Base-by-base conservation (phyloP, 2,888 invertebrate species). In the Eupithecia subumbrata region DNA sequence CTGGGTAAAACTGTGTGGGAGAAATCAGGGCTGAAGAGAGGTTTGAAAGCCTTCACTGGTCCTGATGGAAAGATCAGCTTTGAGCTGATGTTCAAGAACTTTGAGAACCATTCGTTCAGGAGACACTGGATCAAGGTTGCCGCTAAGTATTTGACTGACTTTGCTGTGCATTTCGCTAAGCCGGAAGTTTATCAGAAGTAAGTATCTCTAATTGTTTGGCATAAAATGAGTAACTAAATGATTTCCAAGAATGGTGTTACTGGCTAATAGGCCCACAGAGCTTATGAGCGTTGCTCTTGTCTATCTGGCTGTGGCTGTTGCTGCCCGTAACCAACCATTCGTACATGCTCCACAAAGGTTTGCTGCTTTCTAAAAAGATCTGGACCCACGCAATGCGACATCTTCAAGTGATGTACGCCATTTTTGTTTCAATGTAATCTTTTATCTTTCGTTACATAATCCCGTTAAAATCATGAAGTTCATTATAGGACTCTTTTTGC, bases 101-200 rank as follows among this genome's bases (percentile, higher is more conserved):
- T 98, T 81, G 97, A 98, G 86, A 97, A 98, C 87, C 97, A 97
- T 75, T 96, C 96, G 69, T 97, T 97, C 84, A 96, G 98, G 79
- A 96, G 97, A 70, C 96, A 97, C 80, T 98, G 98, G 98, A 97
- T 98, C 80, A 96, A 96, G 83, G 96, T 96, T 8, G 95, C 97
- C 12, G 97, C 97, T 1, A 96, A 96, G 79, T 97, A 97, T 85
- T 91, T 98, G 79, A 97, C 97, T 0, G 96, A 97, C 74, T 96
- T 97, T 95, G 95, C 97, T 45, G 96, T 97, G 30, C 96, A 97
- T 81, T 87, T 97, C 30, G 96, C 97, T 0, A 97, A 98, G 84
- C 97, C 98, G 1, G 96, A 96, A 77, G 97, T 97, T 11, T 97
- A 97, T 85, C 95, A 96, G 84, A 96, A 96, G 96, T 97, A 89